phyloP scores from a whole-genome alignment of 1,140 invertebrate species.

The Eriosoma lanigerum region DNA sequence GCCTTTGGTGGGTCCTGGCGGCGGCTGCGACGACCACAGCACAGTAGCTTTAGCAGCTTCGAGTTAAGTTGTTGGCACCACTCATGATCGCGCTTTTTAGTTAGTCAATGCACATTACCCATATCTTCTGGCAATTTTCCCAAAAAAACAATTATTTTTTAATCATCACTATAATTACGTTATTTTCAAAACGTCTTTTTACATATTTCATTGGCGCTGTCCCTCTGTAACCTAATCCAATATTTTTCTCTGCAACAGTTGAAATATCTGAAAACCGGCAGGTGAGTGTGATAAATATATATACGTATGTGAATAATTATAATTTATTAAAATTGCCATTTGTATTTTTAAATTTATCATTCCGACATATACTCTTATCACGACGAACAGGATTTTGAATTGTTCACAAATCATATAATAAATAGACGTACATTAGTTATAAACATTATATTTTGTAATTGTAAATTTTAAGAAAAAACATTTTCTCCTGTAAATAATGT shows the following conservation, averaged over 20 bases:
- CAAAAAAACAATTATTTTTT: slow-evolving; percentile 22
- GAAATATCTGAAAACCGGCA: not conserved
- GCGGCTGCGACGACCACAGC: slow-evolving; percentile 16
- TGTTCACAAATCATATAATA: too few relatives aligned
- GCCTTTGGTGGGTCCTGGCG: slow-evolving; percentile 46
- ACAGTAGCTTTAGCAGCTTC: slow-evolving; percentile 50
- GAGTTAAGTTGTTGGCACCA: slow-evolving; percentile 32
- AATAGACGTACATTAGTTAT: too few relatives aligned
- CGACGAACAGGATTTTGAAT: not conserved
- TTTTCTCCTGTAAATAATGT: too few relatives aligned
- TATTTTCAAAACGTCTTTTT: not conserved
- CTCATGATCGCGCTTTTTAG: slow-evolving; percentile 42
- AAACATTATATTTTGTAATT: too few relatives aligned
- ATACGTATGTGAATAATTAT: slow-evolving; percentile 18
- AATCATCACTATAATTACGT: not conserved
- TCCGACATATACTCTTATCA: too few relatives aligned
- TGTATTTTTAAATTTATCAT: not conserved
- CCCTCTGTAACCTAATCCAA: not conserved
- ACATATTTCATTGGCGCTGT: slow-evolving; percentile 1
- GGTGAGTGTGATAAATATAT: slow-evolving; percentile 2
- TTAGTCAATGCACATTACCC: slow-evolving; percentile 33
- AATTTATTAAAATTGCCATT: not conserved
- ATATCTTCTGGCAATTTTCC: slow-evolving; percentile 26
- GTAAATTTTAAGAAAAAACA: too few relatives aligned
- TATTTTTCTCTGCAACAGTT: not conserved